Percentiles rank a stretch among this genome's conserved stretches.
Evolutionary conservation across 1,140 invertebrate species (phyloP).

Genomic region (Acromyrmex charruanus): DNA sequence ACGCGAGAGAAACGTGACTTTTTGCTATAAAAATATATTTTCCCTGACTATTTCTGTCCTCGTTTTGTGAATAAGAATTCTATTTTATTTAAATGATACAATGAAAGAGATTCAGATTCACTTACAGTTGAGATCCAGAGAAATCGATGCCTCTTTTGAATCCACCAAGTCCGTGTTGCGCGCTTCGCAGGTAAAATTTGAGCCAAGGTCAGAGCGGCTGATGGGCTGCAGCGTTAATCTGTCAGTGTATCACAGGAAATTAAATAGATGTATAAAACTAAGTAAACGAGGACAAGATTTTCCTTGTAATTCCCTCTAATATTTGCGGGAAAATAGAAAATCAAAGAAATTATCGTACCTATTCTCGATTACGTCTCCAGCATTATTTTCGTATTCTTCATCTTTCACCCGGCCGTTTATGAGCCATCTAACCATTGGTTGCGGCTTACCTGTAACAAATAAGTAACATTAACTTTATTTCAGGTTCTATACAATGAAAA

Average conservation of each 20-base stretch:
- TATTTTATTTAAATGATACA: neutral
- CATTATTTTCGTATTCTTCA: constrained; percentile 93
- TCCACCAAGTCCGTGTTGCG: constrained; percentile 93
- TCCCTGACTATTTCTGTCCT: too few species aligned
- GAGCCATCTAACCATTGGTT: constrained; percentile 88
- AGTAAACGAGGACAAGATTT: constrained; percentile 5
- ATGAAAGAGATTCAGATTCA: constrained; percentile 77
- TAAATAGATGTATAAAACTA: neutral
- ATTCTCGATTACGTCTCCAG: constrained; percentile 94
- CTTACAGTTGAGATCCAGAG: constrained; percentile 94
- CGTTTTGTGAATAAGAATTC: neutral
- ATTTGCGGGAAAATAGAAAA: neutral
- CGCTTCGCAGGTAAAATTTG: constrained; percentile 94
- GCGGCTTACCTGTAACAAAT: constrained; percentile 86
- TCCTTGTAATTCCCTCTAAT: neutral
- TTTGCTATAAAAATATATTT: neutral
- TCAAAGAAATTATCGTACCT: constrained; percentile 74
- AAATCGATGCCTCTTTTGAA: constrained; percentile 91
- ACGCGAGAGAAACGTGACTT: neutral
- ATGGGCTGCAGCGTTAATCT: constrained; percentile 91
- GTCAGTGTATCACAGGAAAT: constrained; percentile 10
- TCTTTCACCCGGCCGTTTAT: constrained; percentile 92
- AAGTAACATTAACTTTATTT: constrained; percentile 11
- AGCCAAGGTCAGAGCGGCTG: constrained; percentile 92
- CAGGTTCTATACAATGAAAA: neutral